Percentiles rank a stretch among this genome's conserved stretches.
These are phyloP conservation scores for Phalanger gymnotis DNA, from an alignment of 2,797 vertebrate genomes.

Conservation along the genomic window DNA sequence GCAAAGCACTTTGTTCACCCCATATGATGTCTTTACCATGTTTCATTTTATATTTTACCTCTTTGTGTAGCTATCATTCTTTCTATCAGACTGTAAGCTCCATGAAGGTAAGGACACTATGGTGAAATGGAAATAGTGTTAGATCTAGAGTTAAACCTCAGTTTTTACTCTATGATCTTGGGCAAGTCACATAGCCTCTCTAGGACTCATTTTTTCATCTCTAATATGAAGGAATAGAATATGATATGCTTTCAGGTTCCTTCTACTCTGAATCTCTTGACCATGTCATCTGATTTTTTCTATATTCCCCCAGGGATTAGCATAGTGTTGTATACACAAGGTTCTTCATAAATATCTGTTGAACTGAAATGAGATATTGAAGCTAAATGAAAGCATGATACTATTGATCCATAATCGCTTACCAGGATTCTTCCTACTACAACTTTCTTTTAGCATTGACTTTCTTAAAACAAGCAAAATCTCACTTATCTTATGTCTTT, in stretches of 20 bases:
- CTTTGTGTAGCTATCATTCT: too few relatives aligned
- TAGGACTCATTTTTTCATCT: not conserved
- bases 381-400: not conserved
- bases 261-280: not conserved
- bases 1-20: too few relatives aligned
- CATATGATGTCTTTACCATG: too few relatives aligned
- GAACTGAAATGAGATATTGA: not conserved
- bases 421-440: not conserved
- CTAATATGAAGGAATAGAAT: not conserved
- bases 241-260: not conserved
- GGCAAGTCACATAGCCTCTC: not conserved
- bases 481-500: not conserved
- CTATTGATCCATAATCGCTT: not conserved
- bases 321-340: not conserved
- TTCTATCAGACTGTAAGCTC: too few relatives aligned
- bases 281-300: not conserved
- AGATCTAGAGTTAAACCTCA: not conserved
- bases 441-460: not conserved
- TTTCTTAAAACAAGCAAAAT: not conserved
- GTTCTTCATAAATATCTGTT: not conserved
- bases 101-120: not conserved
- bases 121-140: not conserved
- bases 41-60: too few relatives aligned
- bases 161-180: not conserved
- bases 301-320: not conserved